phyloP scores from a whole-genome alignment of 2,797 vertebrate genomes.

The Pangasius sanitwongsei region DNA sequence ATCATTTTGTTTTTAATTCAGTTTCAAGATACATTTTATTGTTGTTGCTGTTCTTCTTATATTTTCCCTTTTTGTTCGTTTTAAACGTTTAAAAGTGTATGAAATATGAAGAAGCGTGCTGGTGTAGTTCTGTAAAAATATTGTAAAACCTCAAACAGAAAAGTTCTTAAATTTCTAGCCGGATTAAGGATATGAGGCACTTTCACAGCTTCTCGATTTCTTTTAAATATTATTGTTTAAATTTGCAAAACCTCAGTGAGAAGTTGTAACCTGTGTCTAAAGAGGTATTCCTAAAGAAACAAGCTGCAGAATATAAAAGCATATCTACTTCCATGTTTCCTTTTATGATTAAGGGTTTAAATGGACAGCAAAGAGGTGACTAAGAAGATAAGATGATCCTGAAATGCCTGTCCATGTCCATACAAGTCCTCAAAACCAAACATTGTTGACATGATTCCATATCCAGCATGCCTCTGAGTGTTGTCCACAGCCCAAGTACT shows the following conservation, averaged over 20 bases:
- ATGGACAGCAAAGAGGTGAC: background rate
- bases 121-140: background rate
- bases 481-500: conserved; percentile 31
- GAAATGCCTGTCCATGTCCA: background rate
- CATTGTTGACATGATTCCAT: conserved; percentile 24
- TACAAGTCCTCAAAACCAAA: background rate
- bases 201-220: background rate
- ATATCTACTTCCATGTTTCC: background rate
- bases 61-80: background rate
- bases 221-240: conserved; percentile 1
- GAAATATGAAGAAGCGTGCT: background rate
- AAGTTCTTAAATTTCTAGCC: background rate
- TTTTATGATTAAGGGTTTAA: background rate
- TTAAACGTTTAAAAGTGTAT: background rate
- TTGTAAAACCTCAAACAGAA: background rate
- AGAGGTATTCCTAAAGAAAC: conserved; percentile 1
- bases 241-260: background rate
- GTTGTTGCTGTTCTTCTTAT: background rate
- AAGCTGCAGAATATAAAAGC: background rate
- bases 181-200: background rate
- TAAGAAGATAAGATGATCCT: conserved; percentile 1
- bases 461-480: conserved; percentile 19
- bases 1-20: background rate
- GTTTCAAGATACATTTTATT: background rate
- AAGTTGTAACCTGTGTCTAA: background rate